phyloP scores from a whole-genome alignment of 2,797 vertebrate genomes.

The Peromyscus melanophrys region DNA sequence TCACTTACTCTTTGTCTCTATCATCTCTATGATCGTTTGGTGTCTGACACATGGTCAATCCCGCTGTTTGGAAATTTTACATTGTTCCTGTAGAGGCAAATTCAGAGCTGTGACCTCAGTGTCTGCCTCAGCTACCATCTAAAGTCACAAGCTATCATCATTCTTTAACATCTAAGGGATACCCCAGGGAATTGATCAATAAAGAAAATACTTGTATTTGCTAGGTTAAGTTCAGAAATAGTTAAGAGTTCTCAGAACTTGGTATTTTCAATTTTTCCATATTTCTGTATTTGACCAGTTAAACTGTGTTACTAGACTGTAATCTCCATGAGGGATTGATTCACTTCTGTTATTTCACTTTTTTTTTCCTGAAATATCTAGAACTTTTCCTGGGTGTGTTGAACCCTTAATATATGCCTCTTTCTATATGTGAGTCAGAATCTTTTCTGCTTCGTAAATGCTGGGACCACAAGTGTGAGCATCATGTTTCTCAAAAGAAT shows the following conservation, averaged over 20 bases:
- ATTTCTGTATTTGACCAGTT: neutral
- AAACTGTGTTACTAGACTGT: conserved; percentile 4
- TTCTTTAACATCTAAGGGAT: neutral
- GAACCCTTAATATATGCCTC: neutral
- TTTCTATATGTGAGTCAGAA: neutral
- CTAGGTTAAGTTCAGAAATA: conserved; percentile 17
- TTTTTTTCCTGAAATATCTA: neutral
- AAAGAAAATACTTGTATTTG: neutral
- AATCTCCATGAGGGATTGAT: neutral
- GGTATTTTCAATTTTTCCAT: neutral
- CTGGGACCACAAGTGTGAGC: neutral
- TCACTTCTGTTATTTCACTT: neutral
- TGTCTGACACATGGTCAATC: neutral
- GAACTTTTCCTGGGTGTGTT: neutral
- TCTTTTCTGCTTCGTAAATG: neutral
- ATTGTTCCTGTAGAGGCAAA: neutral
- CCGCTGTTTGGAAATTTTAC: conserved; percentile 33
- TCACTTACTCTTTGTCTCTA: neutral
- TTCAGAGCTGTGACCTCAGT: neutral
- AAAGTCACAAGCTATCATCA: neutral
- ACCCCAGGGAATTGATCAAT: neutral
- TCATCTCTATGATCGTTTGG: neutral
- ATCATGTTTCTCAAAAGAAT: neutral
- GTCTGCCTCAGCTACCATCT: neutral
- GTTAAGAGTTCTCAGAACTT: conserved; percentile 12